Evolutionary conservation across 2,113 vertebrate genomes (phyloP).

Genomic region (Tachycineta bicolor): DNA sequence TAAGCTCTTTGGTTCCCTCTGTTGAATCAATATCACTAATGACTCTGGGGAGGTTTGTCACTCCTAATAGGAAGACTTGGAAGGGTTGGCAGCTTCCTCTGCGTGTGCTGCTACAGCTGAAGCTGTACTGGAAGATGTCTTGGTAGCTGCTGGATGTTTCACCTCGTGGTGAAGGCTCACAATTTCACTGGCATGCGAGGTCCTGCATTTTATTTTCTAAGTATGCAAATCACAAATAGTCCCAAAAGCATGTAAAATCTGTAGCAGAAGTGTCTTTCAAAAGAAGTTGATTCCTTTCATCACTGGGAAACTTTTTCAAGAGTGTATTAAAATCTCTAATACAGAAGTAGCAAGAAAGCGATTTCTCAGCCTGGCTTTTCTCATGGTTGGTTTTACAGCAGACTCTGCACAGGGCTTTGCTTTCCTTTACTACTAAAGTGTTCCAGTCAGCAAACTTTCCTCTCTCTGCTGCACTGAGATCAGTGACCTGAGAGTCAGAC

Average conservation of each 20-base stretch:
- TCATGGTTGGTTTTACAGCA: background rate
- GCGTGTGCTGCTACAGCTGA: background rate
- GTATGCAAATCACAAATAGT: background rate
- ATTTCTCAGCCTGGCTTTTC: background rate
- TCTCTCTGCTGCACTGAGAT: background rate
- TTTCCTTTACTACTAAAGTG: background rate
- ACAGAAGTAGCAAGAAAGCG: constrained; percentile 48
- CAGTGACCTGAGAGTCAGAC: background rate
- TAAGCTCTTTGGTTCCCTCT: constrained; percentile 16
- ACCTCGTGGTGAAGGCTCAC: background rate
- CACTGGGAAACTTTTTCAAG: background rate
- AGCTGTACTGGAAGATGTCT: background rate
- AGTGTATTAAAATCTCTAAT: background rate
- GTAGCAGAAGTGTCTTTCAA: background rate
- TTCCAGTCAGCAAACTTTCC: background rate
- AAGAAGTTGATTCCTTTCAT: background rate
- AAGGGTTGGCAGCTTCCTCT: background rate
- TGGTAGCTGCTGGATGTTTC: background rate
- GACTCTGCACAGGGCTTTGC: background rate
- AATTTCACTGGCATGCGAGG: background rate
- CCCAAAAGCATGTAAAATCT: background rate
- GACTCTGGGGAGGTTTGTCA: background rate
- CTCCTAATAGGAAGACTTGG: background rate
- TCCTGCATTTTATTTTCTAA: background rate
- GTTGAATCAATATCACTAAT: background rate